These are phyloP conservation scores for Genyomyrus donnyi DNA, from an alignment of 2,113 vertebrate species.

Conservation along the genomic window DNA sequence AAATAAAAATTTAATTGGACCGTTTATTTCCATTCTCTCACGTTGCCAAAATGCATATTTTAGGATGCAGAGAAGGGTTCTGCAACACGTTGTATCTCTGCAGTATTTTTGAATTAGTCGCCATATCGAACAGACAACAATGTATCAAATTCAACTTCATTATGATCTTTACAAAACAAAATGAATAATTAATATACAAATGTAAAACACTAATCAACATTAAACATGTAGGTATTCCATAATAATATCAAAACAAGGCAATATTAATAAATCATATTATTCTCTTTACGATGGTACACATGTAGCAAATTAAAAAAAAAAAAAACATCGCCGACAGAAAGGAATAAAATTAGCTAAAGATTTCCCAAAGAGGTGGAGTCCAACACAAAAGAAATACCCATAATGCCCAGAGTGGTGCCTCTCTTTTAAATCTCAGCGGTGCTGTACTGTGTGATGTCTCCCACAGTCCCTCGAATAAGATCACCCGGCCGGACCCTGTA, in stretches of 20 bases:
- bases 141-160: neutral
- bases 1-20: neutral
- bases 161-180: neutral
- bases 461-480: conserved; percentile 16
- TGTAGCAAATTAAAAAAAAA: neutral
- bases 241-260: conserved; percentile 3
- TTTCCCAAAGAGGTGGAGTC: neutral
- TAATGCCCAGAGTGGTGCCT: conserved; percentile 42
- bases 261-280: neutral
- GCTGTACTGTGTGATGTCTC: conserved; percentile 48
- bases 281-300: neutral
- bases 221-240: neutral
- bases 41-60: neutral
- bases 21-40: neutral
- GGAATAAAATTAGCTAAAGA: neutral
- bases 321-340: conserved; percentile 36
- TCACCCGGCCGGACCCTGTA: conserved; percentile 36
- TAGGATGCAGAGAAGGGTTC: neutral
- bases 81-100: neutral
- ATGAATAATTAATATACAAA: conserved; percentile 12
- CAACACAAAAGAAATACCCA: neutral
- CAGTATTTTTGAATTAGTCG: neutral
- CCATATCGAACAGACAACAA: neutral
- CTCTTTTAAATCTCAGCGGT: conserved; percentile 50
- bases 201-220: neutral